Percentiles rank a stretch among this genome's conserved stretches.
Conservation (phyloP, 2,113 vertebrate genomes). For the Calyptommatus sinebrachiatus region DNA sequence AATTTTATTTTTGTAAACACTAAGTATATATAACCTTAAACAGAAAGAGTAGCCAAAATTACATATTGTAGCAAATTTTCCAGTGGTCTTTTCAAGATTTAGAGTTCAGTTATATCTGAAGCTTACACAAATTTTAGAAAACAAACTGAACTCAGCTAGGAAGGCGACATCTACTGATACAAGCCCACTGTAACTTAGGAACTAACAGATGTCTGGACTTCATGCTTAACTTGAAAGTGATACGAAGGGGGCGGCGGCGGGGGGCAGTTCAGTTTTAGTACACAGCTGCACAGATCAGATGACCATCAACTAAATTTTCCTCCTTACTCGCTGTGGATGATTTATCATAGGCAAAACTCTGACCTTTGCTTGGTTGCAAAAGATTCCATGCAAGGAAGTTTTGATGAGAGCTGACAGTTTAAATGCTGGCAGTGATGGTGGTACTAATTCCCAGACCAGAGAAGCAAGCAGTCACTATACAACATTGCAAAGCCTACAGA, state of each 20-base stretch:
- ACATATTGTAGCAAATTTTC: background rate
- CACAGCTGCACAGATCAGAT: conserved; percentile 79
- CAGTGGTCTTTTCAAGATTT: conserved; percentile 53
- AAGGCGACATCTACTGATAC: conserved; percentile 37
- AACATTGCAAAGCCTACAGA: background rate
- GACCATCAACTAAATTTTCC: conserved; percentile 75
- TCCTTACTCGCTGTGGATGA: conserved; percentile 54
- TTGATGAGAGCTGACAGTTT: conserved; percentile 49
- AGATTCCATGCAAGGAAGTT: conserved; percentile 57
- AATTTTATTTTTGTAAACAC: background rate
- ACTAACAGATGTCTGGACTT: conserved; percentile 80
- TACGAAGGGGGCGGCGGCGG: conserved; percentile 58
- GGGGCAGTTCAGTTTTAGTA: conserved; percentile 61
- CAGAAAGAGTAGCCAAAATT: conserved; percentile 24
- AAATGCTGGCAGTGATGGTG: conserved; percentile 25
- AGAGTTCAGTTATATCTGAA: conserved; percentile 41
- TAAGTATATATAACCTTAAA: background rate
- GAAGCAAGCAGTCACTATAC: background rate
- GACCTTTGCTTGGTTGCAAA: conserved; percentile 60
- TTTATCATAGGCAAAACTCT: conserved; percentile 67
- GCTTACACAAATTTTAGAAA: conserved; percentile 61
- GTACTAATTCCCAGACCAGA: conserved; percentile 3
- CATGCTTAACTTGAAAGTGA: conserved; percentile 62
- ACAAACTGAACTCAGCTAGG: conserved; percentile 40
- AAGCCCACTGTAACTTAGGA: conserved; percentile 62